A percentile compares a stretch with the other conserved stretches of the same genome.
These are phyloP conservation scores for Telenomus remus DNA, from an alignment of 1,140 invertebrate genomes.

Conservation along the genomic window DNA sequence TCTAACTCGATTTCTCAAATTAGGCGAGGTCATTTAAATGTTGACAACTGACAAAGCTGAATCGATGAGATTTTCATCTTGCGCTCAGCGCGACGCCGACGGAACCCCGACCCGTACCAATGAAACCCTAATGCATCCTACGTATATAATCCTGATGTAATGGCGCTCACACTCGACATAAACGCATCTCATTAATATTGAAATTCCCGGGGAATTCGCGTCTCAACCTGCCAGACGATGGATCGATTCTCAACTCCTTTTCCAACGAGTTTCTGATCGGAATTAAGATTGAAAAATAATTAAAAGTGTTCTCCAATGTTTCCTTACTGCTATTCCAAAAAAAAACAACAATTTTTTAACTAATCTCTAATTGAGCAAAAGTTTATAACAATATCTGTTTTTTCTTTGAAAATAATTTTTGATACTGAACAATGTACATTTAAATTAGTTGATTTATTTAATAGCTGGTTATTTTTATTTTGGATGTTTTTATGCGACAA, in stretches of 20 bases:
- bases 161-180: constrained; percentile 43
- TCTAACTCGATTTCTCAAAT: constrained; percentile 30
- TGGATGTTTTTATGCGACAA: neutral
- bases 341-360: too few relatives aligned
- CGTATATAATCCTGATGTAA: constrained; percentile 38
- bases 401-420: too few relatives aligned
- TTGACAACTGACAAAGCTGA: constrained; percentile 39
- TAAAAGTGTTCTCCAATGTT: neutral
- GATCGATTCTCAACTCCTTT: constrained; percentile 42
- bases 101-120: constrained; percentile 5
- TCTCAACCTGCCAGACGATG: constrained; percentile 38
- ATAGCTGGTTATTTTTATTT: too few relatives aligned
- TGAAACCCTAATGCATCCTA: constrained; percentile 28
- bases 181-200: constrained; percentile 57
- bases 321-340: too few relatives aligned
- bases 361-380: too few relatives aligned
- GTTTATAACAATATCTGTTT: too few relatives aligned
- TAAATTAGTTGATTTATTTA: too few relatives aligned
- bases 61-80: constrained; percentile 29
- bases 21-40: constrained; percentile 28
- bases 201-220: constrained; percentile 49
- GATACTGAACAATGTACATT: too few relatives aligned
- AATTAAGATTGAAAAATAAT: constrained; percentile 29
- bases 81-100: constrained; percentile 1
- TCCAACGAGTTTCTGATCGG: neutral